Evolutionary conservation across 2,797 vertebrate genomes (phyloP), one percentile per base, ranked within the genome.

Genomic region (Enteromius afrohamiltoni): DNA sequence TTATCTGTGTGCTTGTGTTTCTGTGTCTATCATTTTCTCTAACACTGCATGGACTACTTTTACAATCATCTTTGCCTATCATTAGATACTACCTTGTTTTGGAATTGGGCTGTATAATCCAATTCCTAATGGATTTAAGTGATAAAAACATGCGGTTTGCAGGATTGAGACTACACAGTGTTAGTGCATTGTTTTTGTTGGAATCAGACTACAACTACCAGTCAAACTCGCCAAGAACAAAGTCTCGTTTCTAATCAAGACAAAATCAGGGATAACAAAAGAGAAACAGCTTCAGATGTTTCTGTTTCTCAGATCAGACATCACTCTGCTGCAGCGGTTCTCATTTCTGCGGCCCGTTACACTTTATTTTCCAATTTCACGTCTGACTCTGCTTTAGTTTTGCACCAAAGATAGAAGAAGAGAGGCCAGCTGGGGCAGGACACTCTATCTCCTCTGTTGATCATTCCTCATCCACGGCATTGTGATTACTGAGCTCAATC

Each of bases 361-460:
- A 93, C 93, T 94, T 94, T 94, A 92, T 94, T 93, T 93, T 91
- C 91, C 93, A 93, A 92, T 93, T 94, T 92, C 89, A 91, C 90
- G 91, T 94, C 91, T 93, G 93, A 94, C 94, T 95, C 93, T 93
- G 93, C 92, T 93, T 94, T 93, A 92, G 93, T 92, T 92, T 93
- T 94, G 79, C 84, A 92, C 90, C 84, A 92, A 91, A 94, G 93
- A 94, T 92, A 93, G 92, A 93, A 92, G 89, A 87, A 90, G 85
- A 80, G 91, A 90, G 91, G 91, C 92, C 94, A 93, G 93, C 93
- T 94, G 93, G 92, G 91, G 91, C 91, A 90, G 90, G 87, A 87
- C 87, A 83, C 83, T 87, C 73, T 87, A 89, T 89, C 86, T 85
- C 85, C 86, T 85, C 85, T 81, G 81, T 86, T 89, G 83, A 89